Evolutionary conservation across 2,113 vertebrate genomes (phyloP).

Genomic region (Syngnathoides biaculeatus): DNA sequence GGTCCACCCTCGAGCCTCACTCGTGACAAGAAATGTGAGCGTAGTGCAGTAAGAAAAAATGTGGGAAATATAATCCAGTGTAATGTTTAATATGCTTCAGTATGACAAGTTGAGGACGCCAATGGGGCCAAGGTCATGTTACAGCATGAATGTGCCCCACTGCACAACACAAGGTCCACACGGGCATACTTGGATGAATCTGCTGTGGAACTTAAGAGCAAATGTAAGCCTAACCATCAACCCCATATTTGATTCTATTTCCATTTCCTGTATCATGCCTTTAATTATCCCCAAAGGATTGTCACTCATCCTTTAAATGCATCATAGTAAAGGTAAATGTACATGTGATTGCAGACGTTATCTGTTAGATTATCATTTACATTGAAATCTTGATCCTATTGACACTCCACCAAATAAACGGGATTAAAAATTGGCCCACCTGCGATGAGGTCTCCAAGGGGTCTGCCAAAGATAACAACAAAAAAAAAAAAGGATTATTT

Average conservation of each 20-base stretch:
- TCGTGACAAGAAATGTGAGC: no score
- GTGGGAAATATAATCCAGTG: no score
- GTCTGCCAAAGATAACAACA: slow-evolving; percentile 38
- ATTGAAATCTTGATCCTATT: neutral
- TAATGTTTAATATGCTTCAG: neutral
- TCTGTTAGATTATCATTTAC: neutral
- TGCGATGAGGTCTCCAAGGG: neutral
- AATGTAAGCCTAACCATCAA: neutral
- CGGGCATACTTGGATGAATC: neutral
- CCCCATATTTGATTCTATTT: neutral
- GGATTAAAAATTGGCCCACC: slow-evolving; percentile 31
- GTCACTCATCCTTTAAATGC: neutral
- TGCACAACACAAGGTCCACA: neutral
- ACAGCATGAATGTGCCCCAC: neutral
- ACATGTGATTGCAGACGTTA: neutral
- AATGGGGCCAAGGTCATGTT: neutral
- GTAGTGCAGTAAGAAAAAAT: neutral
- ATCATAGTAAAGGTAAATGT: neutral
- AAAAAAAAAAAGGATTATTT: neutral
- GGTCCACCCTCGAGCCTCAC: no score
- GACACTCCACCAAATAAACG: neutral
- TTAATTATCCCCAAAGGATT: neutral
- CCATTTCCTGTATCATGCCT: neutral
- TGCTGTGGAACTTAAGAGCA: neutral
- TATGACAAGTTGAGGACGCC: neutral